Conservation (phyloP, 2,888 invertebrate genomes). For the Hylaea fasciaria region DNA sequence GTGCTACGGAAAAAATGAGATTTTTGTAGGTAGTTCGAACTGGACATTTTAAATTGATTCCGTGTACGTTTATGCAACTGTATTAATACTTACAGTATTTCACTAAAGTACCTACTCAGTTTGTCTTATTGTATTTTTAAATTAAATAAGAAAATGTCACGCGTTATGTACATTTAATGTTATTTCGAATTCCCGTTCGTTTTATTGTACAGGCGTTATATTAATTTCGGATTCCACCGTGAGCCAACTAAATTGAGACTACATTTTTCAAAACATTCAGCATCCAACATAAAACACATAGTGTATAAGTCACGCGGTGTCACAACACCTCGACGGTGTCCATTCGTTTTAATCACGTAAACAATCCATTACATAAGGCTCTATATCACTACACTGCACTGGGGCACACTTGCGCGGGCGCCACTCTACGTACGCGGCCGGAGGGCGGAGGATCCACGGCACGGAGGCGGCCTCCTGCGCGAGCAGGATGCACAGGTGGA, state of each 20-base stretch:
- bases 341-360: slow-evolving; percentile 33
- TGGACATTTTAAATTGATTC: too few relatives aligned
- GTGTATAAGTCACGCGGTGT: slow-evolving; percentile 14
- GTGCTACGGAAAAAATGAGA: too few relatives aligned
- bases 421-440: slow-evolving; percentile 66
- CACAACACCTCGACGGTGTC: slow-evolving; percentile 22
- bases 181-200: background rate
- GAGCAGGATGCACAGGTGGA: slow-evolving; percentile 69
- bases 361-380: slow-evolving; percentile 38
- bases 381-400: slow-evolving; percentile 36
- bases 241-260: slow-evolving; percentile 3
- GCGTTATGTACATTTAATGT: background rate
- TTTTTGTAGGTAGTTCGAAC: too few relatives aligned
- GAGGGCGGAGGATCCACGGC: slow-evolving; percentile 69
- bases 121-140: too few relatives aligned
- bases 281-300: slow-evolving; percentile 35
- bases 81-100: too few relatives aligned
- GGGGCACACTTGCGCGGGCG: slow-evolving; percentile 43
- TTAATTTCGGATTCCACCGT: background rate
- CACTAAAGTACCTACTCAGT: too few relatives aligned
- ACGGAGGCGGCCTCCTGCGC: slow-evolving; percentile 68
- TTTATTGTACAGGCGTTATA: background rate
- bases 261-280: slow-evolving; percentile 7
- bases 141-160: too few relatives aligned
- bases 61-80: too few relatives aligned